Evolutionary conservation across 1,140 invertebrate genomes (phyloP), one percentile per base, ranked within the genome.

Genomic region (Hesperophylax magnus): DNA sequence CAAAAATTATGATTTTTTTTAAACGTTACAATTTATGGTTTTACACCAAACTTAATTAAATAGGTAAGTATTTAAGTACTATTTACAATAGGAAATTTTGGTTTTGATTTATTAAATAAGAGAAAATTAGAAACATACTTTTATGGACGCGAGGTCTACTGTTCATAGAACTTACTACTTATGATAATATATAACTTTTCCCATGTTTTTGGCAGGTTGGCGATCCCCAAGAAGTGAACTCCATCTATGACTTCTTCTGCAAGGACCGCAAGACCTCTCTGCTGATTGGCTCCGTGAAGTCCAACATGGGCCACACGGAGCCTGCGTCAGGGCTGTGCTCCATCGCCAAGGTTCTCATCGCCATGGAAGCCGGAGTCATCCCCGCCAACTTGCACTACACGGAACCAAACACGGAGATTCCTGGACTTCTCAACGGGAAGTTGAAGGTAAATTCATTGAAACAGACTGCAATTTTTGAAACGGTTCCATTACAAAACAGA

Each of bases 251-350:
- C 72, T 91, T 98, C 24, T 98, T 99, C 89, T 99, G 97, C 88
- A 94, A 94, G 86, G 94, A 94, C 78, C 92, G 98, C 9, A 91
- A 92, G 14, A 89, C 88, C 0, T 97, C 98, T 2, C 89, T 99
- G 20, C 87, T 98, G 2, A 94, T 99, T 85, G 98, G 98, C 3
- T 98, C 98, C 0, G 95, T 98, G 0, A 99, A 99, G 87, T 98
- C 97, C 1, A 99, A 99, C 88, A 98, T 99, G 96, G 98, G 98
- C 0, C 98, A 99, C 86, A 94, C 97, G 5, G 98, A 99, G 88
- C 95, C 97, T 5, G 97, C 97, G 0, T 98, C 97, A 82, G 97
- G 97, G 53, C 86, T 98, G 0, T 97, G 96, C 86, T 95, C 97
- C 0, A 90, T 99, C 65, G 96, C 95, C 2, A 99, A 99, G 87